These are phyloP conservation scores for Quadroppia sp. DNA, from an alignment of 2,888 invertebrate genomes.

Conservation along the genomic window DNA sequence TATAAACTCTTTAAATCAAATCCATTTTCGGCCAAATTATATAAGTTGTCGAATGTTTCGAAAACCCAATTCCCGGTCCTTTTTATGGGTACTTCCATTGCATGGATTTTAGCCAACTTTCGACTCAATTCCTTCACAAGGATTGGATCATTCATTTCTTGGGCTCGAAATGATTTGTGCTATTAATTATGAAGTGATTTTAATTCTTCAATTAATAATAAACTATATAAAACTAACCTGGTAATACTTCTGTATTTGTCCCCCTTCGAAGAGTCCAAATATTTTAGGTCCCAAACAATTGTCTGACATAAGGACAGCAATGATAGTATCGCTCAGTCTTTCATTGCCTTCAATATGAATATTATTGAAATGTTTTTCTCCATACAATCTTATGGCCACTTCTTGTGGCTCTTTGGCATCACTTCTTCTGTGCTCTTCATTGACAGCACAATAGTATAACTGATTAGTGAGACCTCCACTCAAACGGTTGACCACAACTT, in stretches of 20 bases:
- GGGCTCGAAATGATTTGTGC: slow-evolving; percentile 62
- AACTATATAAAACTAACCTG: background rate
- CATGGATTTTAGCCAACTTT: slow-evolving; percentile 87
- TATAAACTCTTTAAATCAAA: background rate
- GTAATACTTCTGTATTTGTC: slow-evolving; percentile 84
- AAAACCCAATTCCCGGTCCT: slow-evolving; percentile 56
- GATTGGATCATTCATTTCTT: slow-evolving; percentile 72
- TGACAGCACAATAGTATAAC: slow-evolving; percentile 19
- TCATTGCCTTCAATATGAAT: background rate
- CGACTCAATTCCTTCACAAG: slow-evolving; percentile 79
- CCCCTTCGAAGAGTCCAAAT: slow-evolving; percentile 91
- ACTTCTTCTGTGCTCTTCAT: background rate
- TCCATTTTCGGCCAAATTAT: background rate
- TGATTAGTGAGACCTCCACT: slow-evolving; percentile 39
- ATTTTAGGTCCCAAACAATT: slow-evolving; percentile 74
- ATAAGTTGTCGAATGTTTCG: background rate
- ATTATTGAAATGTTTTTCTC: slow-evolving; percentile 24
- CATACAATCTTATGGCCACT: slow-evolving; percentile 37
- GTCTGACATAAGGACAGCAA: slow-evolving; percentile 8
- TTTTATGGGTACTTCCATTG: slow-evolving; percentile 84
- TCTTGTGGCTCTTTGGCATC: slow-evolving; percentile 24
- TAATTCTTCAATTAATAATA: slow-evolving; percentile 37
- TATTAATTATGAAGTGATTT: slow-evolving; percentile 59
- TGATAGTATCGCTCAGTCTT: slow-evolving; percentile 21
- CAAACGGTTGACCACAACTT: background rate